phyloP scores from a whole-genome alignment of 2,888 invertebrate genomes.

The Tenthredo scrophulariae region DNA sequence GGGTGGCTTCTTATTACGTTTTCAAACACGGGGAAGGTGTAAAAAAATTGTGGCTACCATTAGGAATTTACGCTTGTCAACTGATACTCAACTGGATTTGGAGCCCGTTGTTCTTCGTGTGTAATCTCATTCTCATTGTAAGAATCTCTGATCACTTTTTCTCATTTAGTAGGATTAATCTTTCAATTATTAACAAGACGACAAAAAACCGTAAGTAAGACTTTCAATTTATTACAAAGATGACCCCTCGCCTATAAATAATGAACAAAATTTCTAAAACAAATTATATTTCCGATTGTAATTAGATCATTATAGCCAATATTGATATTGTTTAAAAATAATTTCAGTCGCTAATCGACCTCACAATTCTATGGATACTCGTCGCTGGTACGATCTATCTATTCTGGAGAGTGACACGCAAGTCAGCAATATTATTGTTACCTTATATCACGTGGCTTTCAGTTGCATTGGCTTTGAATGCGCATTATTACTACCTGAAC shows the following conservation, averaged over 20 bases:
- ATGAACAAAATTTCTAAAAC: neutral
- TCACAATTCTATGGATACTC: conserved; percentile 35
- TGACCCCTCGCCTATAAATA: no score
- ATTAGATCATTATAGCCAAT: no score
- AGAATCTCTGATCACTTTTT: neutral
- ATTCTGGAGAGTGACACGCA: conserved; percentile 15
- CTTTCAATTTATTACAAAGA: neutral
- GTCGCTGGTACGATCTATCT: neutral
- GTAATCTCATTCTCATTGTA: conserved; percentile 32
- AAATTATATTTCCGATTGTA: neutral
- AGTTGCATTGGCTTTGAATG: conserved; percentile 28
- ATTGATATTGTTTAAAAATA: no score
- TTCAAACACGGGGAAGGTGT: conserved; percentile 37
- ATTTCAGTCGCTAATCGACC: neutral
- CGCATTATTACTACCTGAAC: conserved; percentile 28
- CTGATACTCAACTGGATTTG: conserved; percentile 41
- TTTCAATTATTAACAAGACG: neutral
- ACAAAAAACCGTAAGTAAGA: neutral
- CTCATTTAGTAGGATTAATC: neutral
- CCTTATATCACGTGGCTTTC: conserved; percentile 34
- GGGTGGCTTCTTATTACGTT: conserved; percentile 38
- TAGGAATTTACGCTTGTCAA: conserved; percentile 20
- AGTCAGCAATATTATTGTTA: neutral
- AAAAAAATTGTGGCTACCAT: conserved; percentile 15
- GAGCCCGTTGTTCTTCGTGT: conserved; percentile 32